These are phyloP conservation scores for Gobionotothen gibberifrons DNA, from an alignment of 2,797 vertebrate genomes.

Conservation along the genomic window DNA sequence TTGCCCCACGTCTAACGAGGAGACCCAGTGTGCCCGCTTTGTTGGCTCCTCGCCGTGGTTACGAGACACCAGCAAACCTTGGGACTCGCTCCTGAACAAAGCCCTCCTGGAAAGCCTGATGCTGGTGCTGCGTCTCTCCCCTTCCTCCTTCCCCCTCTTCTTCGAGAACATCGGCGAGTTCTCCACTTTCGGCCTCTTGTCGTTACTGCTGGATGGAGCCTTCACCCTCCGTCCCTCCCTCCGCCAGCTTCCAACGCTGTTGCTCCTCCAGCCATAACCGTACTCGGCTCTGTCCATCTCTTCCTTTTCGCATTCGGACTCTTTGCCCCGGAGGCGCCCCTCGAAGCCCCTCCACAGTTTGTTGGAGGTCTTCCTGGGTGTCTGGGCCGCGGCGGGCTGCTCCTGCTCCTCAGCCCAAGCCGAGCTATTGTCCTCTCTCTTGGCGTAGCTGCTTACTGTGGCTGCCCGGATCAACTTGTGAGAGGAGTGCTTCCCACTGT, in stretches of 20 bases:
- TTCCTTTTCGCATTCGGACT: conserved; percentile 76
- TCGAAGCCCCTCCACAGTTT: conserved; percentile 85
- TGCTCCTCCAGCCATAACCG: conserved; percentile 76
- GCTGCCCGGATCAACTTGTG: conserved; percentile 86
- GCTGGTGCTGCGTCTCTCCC: conserved; percentile 80
- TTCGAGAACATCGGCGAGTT: conserved; percentile 73
- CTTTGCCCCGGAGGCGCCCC: conserved; percentile 80
- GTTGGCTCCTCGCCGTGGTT: conserved; percentile 67
- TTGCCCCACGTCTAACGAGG: conserved; percentile 85
- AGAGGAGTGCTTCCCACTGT: conserved; percentile 86
- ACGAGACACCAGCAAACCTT: conserved; percentile 81
- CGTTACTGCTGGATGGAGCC: conserved; percentile 57
- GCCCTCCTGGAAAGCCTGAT: conserved; percentile 81
- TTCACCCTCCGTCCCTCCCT: conserved; percentile 73
- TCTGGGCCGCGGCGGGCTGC: conserved; percentile 19
- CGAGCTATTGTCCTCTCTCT: conserved; percentile 76
- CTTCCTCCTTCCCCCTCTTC: conserved; percentile 75
- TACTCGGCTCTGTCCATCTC: conserved; percentile 78
- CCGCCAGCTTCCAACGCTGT: conserved; percentile 75
- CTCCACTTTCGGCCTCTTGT: conserved; percentile 75
- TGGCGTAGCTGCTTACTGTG: conserved; percentile 84
- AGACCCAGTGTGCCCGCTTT: conserved; percentile 83
- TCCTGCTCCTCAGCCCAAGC: conserved; percentile 76
- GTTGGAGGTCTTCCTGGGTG: conserved; percentile 68
- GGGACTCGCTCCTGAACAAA: conserved; percentile 85